A percentile compares a stretch with the other conserved stretches of the same genome.
These are phyloP conservation scores for Sphaerodactylus townsendi DNA, from an alignment of 2,113 vertebrate genomes.

Conservation along the genomic window DNA sequence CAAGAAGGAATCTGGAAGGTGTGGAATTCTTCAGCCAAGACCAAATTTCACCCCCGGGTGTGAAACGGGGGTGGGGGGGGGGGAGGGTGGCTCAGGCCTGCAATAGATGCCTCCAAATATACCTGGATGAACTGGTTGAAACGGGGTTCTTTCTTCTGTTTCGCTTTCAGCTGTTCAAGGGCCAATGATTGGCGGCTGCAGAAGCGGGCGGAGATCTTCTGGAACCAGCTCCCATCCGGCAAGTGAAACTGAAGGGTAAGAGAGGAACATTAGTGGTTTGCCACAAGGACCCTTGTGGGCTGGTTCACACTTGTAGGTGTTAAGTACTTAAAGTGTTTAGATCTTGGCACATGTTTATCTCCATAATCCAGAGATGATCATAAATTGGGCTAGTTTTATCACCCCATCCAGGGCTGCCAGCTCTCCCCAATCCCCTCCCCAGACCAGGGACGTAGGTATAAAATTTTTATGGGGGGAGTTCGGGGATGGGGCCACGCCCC, in stretches of 20 bases:
- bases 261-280: too few species aligned
- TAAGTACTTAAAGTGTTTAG: too few species aligned
- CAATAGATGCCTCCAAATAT: too few species aligned
- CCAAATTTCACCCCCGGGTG: too few species aligned
- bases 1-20: background rate
- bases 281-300: too few species aligned
- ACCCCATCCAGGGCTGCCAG: background rate
- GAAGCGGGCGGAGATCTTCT: slow-evolving; percentile 89
- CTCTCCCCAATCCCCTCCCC: background rate
- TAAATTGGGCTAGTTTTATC: background rate
- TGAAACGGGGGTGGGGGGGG: too few species aligned
- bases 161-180: slow-evolving; percentile 87
- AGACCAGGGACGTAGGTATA: too few species aligned
- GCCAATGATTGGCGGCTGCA: slow-evolving; percentile 91
- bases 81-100: too few species aligned
- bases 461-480: too few species aligned
- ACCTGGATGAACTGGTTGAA: slow-evolving; percentile 88
- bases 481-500: too few species aligned
- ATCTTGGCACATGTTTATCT: background rate
- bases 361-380: background rate
- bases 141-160: slow-evolving; percentile 83
- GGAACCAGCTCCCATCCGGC: slow-evolving; percentile 92
- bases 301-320: too few species aligned
- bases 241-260: too few species aligned
- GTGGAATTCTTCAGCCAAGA: background rate